Evolutionary conservation across 2,888 invertebrate genomes (phyloP).

Genomic region (Amphipyra tragopoginis): DNA sequence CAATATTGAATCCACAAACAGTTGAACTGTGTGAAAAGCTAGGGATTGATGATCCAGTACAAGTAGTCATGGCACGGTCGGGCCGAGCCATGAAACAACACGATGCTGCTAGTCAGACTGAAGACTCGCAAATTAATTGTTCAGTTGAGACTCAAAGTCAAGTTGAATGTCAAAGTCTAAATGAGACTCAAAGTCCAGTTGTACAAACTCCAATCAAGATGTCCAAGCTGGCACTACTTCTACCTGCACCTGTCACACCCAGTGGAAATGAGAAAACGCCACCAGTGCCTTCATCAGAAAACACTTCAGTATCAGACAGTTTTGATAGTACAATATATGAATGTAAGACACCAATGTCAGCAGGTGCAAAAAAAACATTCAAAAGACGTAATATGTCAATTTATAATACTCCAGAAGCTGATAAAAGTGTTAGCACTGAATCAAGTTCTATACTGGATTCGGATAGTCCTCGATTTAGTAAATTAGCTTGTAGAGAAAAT

Average conservation of each 20-base stretch:
- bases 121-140: not conserved
- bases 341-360: conserved; percentile 72
- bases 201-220: conserved; percentile 72
- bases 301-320: conserved; percentile 65
- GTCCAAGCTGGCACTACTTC: conserved; percentile 69
- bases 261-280: conserved; percentile 65
- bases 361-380: conserved; percentile 76
- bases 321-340: conserved; percentile 64
- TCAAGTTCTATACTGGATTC: conserved; percentile 62
- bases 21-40: conserved; percentile 91
- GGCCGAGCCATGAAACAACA: conserved; percentile 81
- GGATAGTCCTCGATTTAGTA: conserved; percentile 71
- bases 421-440: conserved; percentile 69
- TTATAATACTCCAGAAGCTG: conserved; percentile 75
- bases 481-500: conserved; percentile 62
- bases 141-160: not conserved
- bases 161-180: not conserved
- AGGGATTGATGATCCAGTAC: conserved; percentile 95
- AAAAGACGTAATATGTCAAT: conserved; percentile 85
- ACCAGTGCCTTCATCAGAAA: conserved; percentile 60
- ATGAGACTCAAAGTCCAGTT: conserved; percentile 24
- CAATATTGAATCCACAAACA: conserved; percentile 93
- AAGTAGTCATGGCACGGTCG: conserved; percentile 88
- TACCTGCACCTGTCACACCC: conserved; percentile 83
- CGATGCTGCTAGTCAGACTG: conserved; percentile 26